Evolutionary conservation across 2,888 invertebrate genomes (phyloP).

Genomic region (Leptinotarsa tumamoca): DNA sequence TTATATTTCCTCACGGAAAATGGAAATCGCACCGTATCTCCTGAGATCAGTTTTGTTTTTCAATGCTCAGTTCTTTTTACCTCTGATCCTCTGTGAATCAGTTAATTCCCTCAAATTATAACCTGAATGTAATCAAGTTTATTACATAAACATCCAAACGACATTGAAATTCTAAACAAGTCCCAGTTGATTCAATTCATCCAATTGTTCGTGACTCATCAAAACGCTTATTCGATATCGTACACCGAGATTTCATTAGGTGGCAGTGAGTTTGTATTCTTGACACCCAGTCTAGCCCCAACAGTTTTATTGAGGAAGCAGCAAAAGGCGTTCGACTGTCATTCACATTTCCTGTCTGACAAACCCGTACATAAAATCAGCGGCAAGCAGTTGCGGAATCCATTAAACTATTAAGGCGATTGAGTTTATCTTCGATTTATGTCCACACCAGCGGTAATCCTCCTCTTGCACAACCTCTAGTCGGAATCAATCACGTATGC

Average conservation of each 20-base stretch:
- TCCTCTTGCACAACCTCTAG: slow-evolving; percentile 53
- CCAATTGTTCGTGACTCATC: too few species aligned
- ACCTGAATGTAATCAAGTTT: too few species aligned
- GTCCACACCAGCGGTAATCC: slow-evolving; percentile 58
- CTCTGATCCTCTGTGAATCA: too few species aligned
- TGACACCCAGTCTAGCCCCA: background rate
- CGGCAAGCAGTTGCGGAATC: slow-evolving; percentile 55
- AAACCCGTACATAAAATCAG: slow-evolving; percentile 50
- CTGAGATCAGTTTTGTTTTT: too few species aligned
- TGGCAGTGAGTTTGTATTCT: background rate
- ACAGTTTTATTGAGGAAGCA: slow-evolving; percentile 21
- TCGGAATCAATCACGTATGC: slow-evolving; percentile 64
- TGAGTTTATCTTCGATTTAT: slow-evolving; percentile 60
- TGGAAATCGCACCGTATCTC: too few species aligned
- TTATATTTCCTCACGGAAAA: too few species aligned
- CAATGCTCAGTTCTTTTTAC: too few species aligned
- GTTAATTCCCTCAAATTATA: too few species aligned
- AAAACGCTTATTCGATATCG: background rate
- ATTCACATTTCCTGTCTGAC: slow-evolving; percentile 35
- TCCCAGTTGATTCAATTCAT: too few species aligned
- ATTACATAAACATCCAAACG: too few species aligned
- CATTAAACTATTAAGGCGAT: slow-evolving; percentile 61
- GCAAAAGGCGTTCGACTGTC: slow-evolving; percentile 2
- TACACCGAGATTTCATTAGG: background rate
- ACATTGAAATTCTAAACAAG: too few species aligned